Evolutionary conservation across 2,113 vertebrate species (phyloP).

Genomic region (Nothocercus julius): DNA sequence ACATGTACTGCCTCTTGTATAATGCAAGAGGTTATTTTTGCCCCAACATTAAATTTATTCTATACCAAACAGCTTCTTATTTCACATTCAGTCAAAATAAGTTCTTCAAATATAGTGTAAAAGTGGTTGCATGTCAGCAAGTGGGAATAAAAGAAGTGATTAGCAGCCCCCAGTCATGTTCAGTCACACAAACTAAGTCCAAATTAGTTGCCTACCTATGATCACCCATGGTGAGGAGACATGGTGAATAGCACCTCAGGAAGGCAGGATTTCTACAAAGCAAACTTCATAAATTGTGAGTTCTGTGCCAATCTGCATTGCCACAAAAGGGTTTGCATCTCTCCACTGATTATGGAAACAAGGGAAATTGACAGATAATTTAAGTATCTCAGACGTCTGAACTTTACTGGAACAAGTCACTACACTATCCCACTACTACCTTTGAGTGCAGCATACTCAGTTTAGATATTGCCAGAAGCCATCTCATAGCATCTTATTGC

Average conservation of each 20-base stretch:
- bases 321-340: not conserved
- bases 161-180: not conserved
- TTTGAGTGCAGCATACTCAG: not conserved
- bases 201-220: not conserved
- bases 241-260: not conserved
- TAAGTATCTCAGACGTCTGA: not conserved
- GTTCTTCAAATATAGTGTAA: not conserved
- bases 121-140: not conserved
- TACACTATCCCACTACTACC: not conserved
- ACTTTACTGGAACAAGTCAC: not conserved
- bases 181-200: not conserved
- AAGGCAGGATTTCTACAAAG: accelerated
- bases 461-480: not conserved
- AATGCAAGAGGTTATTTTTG: not conserved
- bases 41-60: not conserved
- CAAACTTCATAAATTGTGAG: not conserved
- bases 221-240: accelerated
- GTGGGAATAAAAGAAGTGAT: not conserved
- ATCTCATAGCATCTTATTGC: not conserved
- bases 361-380: not conserved
- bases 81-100: not conserved
- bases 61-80: not conserved
- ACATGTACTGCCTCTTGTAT: not conserved
- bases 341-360: not conserved
- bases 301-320: not conserved